Evolutionary conservation across 1,140 invertebrate genomes (phyloP).

Genomic region (Listronotus bonariensis): DNA sequence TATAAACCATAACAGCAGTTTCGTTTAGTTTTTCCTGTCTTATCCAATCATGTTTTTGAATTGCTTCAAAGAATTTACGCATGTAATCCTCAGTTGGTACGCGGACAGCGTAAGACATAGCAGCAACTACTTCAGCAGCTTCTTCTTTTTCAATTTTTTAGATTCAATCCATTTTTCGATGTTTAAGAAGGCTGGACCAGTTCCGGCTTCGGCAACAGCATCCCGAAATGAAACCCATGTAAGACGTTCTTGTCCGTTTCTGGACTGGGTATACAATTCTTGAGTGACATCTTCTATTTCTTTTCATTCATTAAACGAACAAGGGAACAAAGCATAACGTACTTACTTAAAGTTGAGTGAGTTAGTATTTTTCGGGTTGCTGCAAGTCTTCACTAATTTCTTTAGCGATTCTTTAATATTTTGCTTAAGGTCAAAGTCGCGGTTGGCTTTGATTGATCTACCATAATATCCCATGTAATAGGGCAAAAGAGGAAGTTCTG

Average conservation of each 20-base stretch:
- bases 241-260: slow-evolving; percentile 51
- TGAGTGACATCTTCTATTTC: slow-evolving; percentile 47
- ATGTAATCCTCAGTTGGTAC: slow-evolving; percentile 68
- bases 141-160: slow-evolving; percentile 61
- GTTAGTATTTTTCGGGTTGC: slow-evolving; percentile 61
- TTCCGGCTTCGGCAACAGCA: slow-evolving; percentile 67
- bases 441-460: slow-evolving; percentile 53
- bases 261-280: slow-evolving; percentile 55
- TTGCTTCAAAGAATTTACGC: slow-evolving; percentile 61
- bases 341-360: slow-evolving; percentile 65
- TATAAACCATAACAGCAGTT: slow-evolving; percentile 61
- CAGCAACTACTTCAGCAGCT: slow-evolving; percentile 61
- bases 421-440: slow-evolving; percentile 52
- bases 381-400: slow-evolving; percentile 65
- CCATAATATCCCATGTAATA: slow-evolving; percentile 61
- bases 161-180: slow-evolving; percentile 65
- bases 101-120: slow-evolving; percentile 58
- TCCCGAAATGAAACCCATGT: slow-evolving; percentile 65
- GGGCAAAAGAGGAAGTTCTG: slow-evolving; percentile 57
- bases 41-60: slow-evolving; percentile 57
- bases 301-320: slow-evolving; percentile 64
- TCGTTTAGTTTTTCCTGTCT: slow-evolving; percentile 58
- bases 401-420: slow-evolving; percentile 57
- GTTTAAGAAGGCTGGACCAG: slow-evolving; percentile 65
- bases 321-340: slow-evolving; percentile 61